Percentiles rank a stretch among this genome's conserved stretches.
Evolutionary conservation across 37 sponge, comb jelly and placozoan genomes (phyloP).

Genomic region (Axinella damicornis): DNA sequence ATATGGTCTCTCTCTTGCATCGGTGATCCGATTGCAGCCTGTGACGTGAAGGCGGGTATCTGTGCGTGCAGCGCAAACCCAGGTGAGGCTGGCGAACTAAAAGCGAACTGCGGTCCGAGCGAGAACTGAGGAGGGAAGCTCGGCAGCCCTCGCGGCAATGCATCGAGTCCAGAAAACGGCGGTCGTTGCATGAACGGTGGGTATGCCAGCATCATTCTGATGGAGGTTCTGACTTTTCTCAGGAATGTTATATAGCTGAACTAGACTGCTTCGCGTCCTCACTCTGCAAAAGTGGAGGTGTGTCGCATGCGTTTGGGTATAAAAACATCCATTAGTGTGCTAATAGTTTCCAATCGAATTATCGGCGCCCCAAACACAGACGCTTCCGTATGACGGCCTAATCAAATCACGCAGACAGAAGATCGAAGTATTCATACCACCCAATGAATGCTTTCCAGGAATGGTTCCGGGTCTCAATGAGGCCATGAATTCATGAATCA

Average conservation of each 20-base stretch:
- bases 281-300: background rate
- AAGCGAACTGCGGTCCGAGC: conserved; percentile 10
- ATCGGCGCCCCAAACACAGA: background rate
- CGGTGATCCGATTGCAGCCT: background rate
- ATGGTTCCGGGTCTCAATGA: no score
- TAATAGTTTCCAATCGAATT: conserved; percentile 3
- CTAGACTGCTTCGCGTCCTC: no score
- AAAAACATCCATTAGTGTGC: background rate
- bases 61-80: background rate
- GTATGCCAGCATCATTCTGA: conserved; percentile 65
- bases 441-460: no score
- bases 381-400: background rate
- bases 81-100: conserved; percentile 6
- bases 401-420: background rate
- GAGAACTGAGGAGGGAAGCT: conserved; percentile 22
- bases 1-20: background rate
- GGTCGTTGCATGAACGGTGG: conserved; percentile 59
- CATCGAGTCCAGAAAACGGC: conserved; percentile 3
- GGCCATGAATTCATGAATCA: no score
- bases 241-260: background rate
- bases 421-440: no score
- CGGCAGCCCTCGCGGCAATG: background rate
- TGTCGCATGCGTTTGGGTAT: background rate
- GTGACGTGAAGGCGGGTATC: background rate
- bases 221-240: background rate